These are phyloP conservation scores for Dryobota labecula DNA, from an alignment of 2,888 invertebrate species.

Conservation along the genomic window DNA sequence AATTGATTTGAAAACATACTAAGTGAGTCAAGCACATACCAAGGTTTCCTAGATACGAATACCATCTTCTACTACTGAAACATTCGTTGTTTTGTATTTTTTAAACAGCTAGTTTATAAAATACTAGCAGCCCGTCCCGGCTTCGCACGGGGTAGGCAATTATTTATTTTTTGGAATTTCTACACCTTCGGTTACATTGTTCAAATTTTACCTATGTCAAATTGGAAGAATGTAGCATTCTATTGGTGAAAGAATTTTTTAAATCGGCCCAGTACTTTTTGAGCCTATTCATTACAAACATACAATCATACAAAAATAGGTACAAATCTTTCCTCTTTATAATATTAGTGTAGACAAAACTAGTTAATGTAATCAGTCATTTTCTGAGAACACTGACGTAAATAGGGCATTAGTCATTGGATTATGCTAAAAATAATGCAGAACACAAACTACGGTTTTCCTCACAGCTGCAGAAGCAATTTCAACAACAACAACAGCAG, in stretches of 20 bases:
- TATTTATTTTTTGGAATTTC: too few relatives aligned
- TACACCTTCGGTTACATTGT: too few relatives aligned
- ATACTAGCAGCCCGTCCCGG: too few relatives aligned
- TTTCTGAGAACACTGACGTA: constrained; percentile 1
- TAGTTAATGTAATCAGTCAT: background rate
- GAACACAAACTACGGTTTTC: constrained; percentile 10
- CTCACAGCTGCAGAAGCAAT: constrained; percentile 82
- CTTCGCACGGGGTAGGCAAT: too few relatives aligned
- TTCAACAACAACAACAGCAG: constrained; percentile 82
- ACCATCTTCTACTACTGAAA: background rate
- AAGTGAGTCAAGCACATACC: background rate
- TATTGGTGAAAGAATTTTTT: too few relatives aligned
- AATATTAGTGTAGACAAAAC: too few relatives aligned
- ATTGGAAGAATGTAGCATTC: too few relatives aligned
- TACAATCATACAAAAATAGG: too few relatives aligned
- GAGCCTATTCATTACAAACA: too few relatives aligned
- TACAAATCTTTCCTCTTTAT: too few relatives aligned
- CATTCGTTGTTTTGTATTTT: constrained; percentile 1
- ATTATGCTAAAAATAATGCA: background rate
- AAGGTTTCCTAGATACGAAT: constrained; percentile 5
- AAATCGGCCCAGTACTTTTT: too few relatives aligned
- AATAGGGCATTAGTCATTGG: background rate
- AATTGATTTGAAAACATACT: constrained; percentile 7
- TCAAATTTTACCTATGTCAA: too few relatives aligned
- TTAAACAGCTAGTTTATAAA: constrained; percentile 19